Evolutionary conservation across 1,140 invertebrate genomes (phyloP).

Genomic region (Solenopsis fugax): DNA sequence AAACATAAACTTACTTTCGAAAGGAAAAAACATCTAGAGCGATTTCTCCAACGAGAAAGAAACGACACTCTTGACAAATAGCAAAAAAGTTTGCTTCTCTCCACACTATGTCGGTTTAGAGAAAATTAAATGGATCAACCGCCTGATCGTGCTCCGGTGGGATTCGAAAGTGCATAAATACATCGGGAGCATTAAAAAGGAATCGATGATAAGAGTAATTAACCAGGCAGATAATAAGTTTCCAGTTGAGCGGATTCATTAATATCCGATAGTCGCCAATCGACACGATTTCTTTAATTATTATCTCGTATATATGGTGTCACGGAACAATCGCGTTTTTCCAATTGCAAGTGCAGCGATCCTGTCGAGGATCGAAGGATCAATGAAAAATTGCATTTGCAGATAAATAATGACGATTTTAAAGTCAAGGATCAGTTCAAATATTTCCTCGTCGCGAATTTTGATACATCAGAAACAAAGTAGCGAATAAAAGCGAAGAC

Average conservation of each 20-base stretch:
- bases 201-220: slow-evolving; percentile 53
- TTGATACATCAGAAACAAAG: neutral
- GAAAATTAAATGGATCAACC: slow-evolving; percentile 27
- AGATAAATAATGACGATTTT: neutral
- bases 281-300: slow-evolving; percentile 36
- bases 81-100: slow-evolving; percentile 2
- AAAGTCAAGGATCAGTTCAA: neutral
- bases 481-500: neutral
- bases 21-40: neutral
- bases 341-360: neutral
- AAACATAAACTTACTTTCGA: neutral
- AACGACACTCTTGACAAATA: neutral
- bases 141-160: neutral
- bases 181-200: neutral
- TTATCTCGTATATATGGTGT: neutral
- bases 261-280: neutral
- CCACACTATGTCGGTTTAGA: neutral
- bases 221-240: slow-evolving; percentile 30
- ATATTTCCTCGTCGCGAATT: neutral
- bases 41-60: slow-evolving; percentile 12
- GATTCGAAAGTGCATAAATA: slow-evolving; percentile 45
- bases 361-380: neutral
- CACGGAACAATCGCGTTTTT: neutral
- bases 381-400: neutral
- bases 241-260: slow-evolving; percentile 28